Evolutionary conservation across 1,140 invertebrate genomes (phyloP).

Genomic region (Drosophila lowei): DNA sequence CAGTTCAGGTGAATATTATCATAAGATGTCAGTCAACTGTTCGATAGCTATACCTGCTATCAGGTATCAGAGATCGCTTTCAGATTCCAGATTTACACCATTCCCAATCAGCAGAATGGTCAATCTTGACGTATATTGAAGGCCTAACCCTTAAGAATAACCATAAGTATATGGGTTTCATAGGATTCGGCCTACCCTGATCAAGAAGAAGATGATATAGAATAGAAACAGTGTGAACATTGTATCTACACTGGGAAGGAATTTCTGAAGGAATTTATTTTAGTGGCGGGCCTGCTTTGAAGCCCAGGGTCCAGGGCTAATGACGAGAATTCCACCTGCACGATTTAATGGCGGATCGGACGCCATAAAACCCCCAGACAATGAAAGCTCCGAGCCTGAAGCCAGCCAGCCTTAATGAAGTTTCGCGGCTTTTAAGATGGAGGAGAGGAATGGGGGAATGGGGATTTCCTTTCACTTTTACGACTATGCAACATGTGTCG

Average conservation of each 20-base stretch:
- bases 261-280: not conserved
- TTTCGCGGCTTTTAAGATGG: conserved; percentile 21
- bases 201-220: no score
- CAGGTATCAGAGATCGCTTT: no score
- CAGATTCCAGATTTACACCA: no score
- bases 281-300: not conserved
- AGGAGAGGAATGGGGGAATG: conserved; percentile 5
- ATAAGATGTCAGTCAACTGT: no score
- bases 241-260: conserved; percentile 12
- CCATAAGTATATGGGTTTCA: no score
- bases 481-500: conserved; percentile 48
- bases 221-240: conserved; percentile 1
- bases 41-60: no score
- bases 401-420: conserved; percentile 39
- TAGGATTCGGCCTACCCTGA: no score
- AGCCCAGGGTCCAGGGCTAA: conserved; percentile 6
- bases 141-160: no score
- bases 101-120: no score
- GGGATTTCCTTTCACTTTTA: conserved; percentile 32
- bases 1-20: no score
- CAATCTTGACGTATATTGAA: no score
- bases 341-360: conserved; percentile 42
- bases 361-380: conserved; percentile 47
- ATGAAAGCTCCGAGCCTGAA: conserved; percentile 9
- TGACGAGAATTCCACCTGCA: conserved; percentile 32